Evolutionary conservation across 2,888 invertebrate genomes (phyloP).

Genomic region (Cepaea hortensis): DNA sequence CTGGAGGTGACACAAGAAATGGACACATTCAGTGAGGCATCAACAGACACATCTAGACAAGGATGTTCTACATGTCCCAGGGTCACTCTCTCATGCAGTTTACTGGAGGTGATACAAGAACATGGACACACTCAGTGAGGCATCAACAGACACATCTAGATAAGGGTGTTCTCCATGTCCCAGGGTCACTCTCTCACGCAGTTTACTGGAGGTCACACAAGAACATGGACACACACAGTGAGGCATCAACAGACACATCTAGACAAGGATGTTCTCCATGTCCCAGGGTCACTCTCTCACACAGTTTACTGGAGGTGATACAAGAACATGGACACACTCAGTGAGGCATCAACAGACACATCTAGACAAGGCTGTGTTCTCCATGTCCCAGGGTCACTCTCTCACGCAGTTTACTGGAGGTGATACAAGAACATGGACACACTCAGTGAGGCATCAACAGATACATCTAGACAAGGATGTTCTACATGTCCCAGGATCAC

Average conservation of each 20-base stretch:
- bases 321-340: not conserved
- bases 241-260: too few species aligned
- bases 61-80: slow-evolving; percentile 75
- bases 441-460: too few species aligned
- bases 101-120: slow-evolving; percentile 59
- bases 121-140: too few species aligned
- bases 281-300: slow-evolving; percentile 73
- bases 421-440: not conserved
- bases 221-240: not conserved
- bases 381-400: slow-evolving; percentile 73
- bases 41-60: too few species aligned
- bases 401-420: slow-evolving; percentile 77
- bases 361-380: slow-evolving; percentile 67
- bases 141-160: too few species aligned
- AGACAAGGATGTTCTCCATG: slow-evolving; percentile 70
- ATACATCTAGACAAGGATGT: slow-evolving; percentile 53
- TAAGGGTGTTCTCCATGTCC: slow-evolving; percentile 74
- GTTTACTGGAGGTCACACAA: slow-evolving; percentile 72
- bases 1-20: not conserved
- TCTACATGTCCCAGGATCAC: slow-evolving; percentile 75
- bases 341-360: too few species aligned
- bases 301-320: slow-evolving; percentile 76
- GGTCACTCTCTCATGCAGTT: slow-evolving; percentile 77
- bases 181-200: slow-evolving; percentile 75
- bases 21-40: too few species aligned